A percentile compares a stretch with the other conserved stretches of the same genome.
phyloP scores from a whole-genome alignment of 2,113 vertebrate genomes.

The Echinops telfairi region DNA sequence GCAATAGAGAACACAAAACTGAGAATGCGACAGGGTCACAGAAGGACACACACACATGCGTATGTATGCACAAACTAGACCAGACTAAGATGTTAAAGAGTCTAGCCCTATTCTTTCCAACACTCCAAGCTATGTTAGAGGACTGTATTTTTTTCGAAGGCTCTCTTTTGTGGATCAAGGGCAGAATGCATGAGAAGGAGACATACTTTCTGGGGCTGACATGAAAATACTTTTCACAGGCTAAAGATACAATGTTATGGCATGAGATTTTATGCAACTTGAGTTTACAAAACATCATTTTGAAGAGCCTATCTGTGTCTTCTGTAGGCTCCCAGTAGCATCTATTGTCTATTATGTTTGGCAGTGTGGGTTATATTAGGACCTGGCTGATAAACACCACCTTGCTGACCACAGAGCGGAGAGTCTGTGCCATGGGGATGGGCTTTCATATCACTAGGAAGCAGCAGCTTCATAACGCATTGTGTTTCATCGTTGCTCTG shows the following conservation, averaged over 20 bases:
- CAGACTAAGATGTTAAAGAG: not conserved
- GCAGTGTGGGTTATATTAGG: not conserved
- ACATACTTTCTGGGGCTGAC: slow-evolving; percentile 52
- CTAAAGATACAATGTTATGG: slow-evolving; percentile 61
- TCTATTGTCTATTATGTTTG: not conserved
- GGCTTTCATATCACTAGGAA: not conserved
- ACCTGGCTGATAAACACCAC: not conserved
- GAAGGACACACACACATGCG: not conserved
- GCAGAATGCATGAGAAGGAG: slow-evolving; percentile 54
- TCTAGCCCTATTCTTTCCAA: slow-evolving; percentile 5
- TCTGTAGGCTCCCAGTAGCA: slow-evolving; percentile 14
- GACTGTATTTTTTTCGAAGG: slow-evolving; percentile 44
- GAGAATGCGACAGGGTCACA: not conserved
- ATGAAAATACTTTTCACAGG: slow-evolving; percentile 59
- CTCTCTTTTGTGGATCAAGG: slow-evolving; percentile 60
- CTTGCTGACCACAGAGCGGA: not conserved
- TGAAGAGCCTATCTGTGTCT: slow-evolving; percentile 10
- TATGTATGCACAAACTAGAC: not conserved
- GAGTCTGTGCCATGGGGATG: not conserved
- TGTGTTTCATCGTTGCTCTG: not conserved
- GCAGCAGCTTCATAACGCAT: not conserved
- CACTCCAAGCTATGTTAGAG: not conserved
- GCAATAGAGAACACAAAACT: not conserved
- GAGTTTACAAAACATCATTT: slow-evolving; percentile 52
- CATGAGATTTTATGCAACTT: slow-evolving; percentile 63